Evolutionary conservation across 2,797 vertebrate species (phyloP), one percentile per base, ranked within the genome.

Genomic region (Zenarchopterus dispar): DNA sequence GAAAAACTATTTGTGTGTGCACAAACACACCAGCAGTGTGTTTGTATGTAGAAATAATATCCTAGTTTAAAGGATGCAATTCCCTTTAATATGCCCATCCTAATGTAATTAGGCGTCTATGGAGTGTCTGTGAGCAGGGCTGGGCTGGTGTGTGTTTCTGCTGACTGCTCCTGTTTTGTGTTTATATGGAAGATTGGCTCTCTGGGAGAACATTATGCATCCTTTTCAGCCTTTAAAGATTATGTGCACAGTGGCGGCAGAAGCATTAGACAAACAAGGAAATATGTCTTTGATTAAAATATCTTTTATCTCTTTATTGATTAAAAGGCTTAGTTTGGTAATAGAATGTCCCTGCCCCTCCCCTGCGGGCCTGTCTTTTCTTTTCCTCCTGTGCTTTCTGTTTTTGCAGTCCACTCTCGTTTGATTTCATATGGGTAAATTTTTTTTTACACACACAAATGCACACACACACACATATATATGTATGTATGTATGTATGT

Each of bases 21-120:
- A 57, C 36, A 39, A 39, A 15, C 36, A 39, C 67, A 39, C 39
- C 69, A 67, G 65, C 54, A 23, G 56, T 58, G 64, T 82, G 73
- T 88, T 80, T 89, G 85, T 77, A 86, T 89, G 87, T 67, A 64
- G 74, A 86, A 86, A 92, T 93, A 93, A 92, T 93, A 96, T 96
- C 95, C 92, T 93, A 92, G 93, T 96, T 95, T 95, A 94, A 94
- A 95, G 94, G 94, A 95, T 96, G 95, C 94, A 96, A 94, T 96
- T 96, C 89, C 88, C 93, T 93, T 95, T 95, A 93, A 94, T 96
- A 95, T 94, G 95, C 94, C 94, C 93, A 93, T 95, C 94, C 92
- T 96, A 96, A 97, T 95, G 94, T 93, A 95, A 95, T 96, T 95
- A 95, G 94, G 94, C 91, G 90, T 92, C 94, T 85, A 67, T 90